Evolutionary conservation across 2,888 invertebrate genomes (phyloP).

Genomic region (Macrophya annulata): DNA sequence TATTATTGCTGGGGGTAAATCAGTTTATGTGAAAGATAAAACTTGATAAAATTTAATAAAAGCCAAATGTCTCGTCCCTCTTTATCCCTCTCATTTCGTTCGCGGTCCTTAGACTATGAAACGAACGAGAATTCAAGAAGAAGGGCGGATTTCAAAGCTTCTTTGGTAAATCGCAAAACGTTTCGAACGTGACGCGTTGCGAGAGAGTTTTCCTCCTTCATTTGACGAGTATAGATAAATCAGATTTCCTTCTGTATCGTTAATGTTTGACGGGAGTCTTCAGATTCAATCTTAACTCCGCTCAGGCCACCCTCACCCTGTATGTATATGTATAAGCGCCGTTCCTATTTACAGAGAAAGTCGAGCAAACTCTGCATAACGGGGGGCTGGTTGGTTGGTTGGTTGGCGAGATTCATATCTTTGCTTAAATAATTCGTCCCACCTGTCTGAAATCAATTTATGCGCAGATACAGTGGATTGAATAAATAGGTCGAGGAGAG

Average conservation of each 20-base stretch:
- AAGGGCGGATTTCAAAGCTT: not conserved
- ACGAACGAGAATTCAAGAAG: slow-evolving; percentile 18
- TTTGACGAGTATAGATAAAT: slow-evolving; percentile 51
- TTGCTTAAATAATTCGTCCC: slow-evolving; percentile 53
- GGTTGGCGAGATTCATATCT: slow-evolving; percentile 52
- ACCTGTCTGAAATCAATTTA: slow-evolving; percentile 54
- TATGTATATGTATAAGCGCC: slow-evolving; percentile 23
- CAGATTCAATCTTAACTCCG: slow-evolving; percentile 25
- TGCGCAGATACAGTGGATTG: slow-evolving; percentile 53
- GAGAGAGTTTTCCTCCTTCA: slow-evolving; percentile 25
- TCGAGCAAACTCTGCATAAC: slow-evolving; percentile 39
- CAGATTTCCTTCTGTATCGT: slow-evolving; percentile 39
- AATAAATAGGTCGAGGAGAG: slow-evolving; percentile 53
- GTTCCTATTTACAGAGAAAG: slow-evolving; percentile 43
- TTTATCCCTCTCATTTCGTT: slow-evolving; percentile 29
- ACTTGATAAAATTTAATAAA: slow-evolving; percentile 53
- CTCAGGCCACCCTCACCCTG: not conserved
- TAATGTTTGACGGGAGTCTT: slow-evolving; percentile 46
- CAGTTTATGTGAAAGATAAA: slow-evolving; percentile 48
- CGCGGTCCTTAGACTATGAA: slow-evolving; percentile 31
- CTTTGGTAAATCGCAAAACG: not conserved
- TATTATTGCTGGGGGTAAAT: slow-evolving; percentile 51
- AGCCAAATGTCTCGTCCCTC: slow-evolving; percentile 22
- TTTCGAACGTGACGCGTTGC: not conserved
- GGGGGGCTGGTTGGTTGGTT: not conserved